These are phyloP conservation scores for Plebejus melissa DNA, from an alignment of 2,888 invertebrate species.

Conservation along the genomic window DNA sequence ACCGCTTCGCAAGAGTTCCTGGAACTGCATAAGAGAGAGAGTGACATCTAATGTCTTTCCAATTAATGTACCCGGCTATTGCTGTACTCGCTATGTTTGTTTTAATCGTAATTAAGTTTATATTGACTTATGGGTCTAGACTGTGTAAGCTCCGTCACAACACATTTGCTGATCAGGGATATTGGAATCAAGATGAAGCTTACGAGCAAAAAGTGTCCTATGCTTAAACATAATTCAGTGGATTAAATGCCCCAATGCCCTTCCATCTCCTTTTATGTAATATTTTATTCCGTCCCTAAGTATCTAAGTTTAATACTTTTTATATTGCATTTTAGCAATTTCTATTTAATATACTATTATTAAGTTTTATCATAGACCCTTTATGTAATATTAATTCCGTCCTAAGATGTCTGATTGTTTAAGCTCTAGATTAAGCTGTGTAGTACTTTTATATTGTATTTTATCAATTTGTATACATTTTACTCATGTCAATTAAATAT, in stretches of 20 bases:
- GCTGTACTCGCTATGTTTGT: conserved; percentile 86
- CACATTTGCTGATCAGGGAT: conserved; percentile 81
- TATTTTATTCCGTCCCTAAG: conserved; percentile 29
- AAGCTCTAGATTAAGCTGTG: conserved; percentile 10
- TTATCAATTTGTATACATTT: conserved; percentile 2
- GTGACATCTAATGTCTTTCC: conserved; percentile 89
- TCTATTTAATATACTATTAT: background rate
- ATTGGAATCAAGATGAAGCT: conserved; percentile 82
- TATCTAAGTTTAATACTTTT: background rate
- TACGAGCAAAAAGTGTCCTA: conserved; percentile 83
- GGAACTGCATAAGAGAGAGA: conserved; percentile 87
- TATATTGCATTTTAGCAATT: background rate
- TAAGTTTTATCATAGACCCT: background rate
- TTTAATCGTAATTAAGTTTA: conserved; percentile 85
- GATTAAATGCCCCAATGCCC: background rate
- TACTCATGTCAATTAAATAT: conserved; percentile 3
- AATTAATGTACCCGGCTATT: conserved; percentile 88
- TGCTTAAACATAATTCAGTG: conserved; percentile 52
- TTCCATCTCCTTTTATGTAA: background rate
- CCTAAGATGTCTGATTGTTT: conserved; percentile 18
- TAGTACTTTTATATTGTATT: background rate
- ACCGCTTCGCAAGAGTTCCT: conserved; percentile 76
- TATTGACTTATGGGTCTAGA: conserved; percentile 86
- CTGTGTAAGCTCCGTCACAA: conserved; percentile 85
- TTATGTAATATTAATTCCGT: conserved; percentile 10